phyloP scores from a whole-genome alignment of 2,797 vertebrate species.

The Alauda arvensis region DNA sequence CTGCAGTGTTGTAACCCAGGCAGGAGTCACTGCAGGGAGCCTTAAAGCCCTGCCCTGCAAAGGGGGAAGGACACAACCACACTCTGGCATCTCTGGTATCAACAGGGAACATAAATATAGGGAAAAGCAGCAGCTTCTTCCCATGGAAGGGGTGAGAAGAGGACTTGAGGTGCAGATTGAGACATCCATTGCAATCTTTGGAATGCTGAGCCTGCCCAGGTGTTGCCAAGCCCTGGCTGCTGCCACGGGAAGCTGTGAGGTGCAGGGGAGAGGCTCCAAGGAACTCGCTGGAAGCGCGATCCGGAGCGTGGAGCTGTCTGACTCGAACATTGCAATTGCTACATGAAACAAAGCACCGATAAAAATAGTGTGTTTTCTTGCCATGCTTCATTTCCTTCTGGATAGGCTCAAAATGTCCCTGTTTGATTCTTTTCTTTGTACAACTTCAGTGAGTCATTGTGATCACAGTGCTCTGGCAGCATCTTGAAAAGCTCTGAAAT shows the following conservation, averaged over 20 bases:
- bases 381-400: conserved; percentile 52
- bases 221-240: background rate
- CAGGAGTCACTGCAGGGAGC: background rate
- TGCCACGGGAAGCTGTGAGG: background rate
- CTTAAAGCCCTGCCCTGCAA: background rate
- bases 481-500: conserved; percentile 6
- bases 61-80: background rate
- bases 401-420: conserved; percentile 40
- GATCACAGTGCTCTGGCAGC: conserved; percentile 41
- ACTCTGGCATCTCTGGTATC: background rate
- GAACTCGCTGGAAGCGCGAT: accelerated
- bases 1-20: background rate
- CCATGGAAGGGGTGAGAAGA: background rate
- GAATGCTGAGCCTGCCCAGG: background rate
- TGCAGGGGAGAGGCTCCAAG: background rate
- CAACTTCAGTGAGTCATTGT: conserved; percentile 44
- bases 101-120: background rate
- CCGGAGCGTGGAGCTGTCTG: background rate
- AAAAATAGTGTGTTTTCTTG: conserved; percentile 46
- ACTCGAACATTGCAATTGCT: background rate
- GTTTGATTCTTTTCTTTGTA: conserved; percentile 45
- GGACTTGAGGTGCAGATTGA: background rate
- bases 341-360: conserved; percentile 32
- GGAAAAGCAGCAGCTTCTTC: background rate
- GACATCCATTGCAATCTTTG: background rate